Base-by-base conservation (phyloP, 1,140 invertebrate species). In the Ganaspis sp. region DNA sequence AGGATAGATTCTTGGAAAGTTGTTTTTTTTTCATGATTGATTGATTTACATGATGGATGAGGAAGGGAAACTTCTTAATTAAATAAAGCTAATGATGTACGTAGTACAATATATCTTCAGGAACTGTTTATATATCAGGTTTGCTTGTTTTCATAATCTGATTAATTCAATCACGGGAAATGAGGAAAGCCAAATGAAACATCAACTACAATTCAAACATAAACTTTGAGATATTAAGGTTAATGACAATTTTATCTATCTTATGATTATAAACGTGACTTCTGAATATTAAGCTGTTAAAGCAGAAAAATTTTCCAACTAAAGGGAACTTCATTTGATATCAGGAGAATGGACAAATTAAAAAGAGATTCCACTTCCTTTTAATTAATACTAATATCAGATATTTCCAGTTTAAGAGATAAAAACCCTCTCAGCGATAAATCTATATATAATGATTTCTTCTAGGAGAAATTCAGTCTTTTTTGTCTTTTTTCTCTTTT, bases 171-270 rank as follows among this genome's bases (percentile, higher is more conserved):
- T 64, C 54, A 49, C 12, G 11, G 54, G 21, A 29, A 64, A 23
- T 64, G 23, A 12, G 23, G 23, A 64, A 15, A 29, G 54, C 11
- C 54, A 64, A 64, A 64, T 64, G 54, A 23, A 64, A 64, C 54
- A 29, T 64, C 54, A 64, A 64, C 54, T 64, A 26, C 23, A 64
- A 23, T 64, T 64, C 54, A 64, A 29, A 64, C 23, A 26, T 64
- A 23, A 29, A 26, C 21, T n/a, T 64, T 64, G 54, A 64, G 23
- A 64, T 64, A 64, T 64, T 64, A 29, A 64, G 23, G 54, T 29
- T 64, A 64, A 64, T 64, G 54, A 64, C 54, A 15, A 15, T 64
- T 64, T 64, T 26, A 64, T 64, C 11, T 64, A 64, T 64, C 23
- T 29, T n/a, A 26, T 64, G 54, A 64, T 64, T 64, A 64, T 15